Base-by-base conservation (phyloP, 92 coral and sea anemone genomes). In the Phymanthus crucifer region DNA sequence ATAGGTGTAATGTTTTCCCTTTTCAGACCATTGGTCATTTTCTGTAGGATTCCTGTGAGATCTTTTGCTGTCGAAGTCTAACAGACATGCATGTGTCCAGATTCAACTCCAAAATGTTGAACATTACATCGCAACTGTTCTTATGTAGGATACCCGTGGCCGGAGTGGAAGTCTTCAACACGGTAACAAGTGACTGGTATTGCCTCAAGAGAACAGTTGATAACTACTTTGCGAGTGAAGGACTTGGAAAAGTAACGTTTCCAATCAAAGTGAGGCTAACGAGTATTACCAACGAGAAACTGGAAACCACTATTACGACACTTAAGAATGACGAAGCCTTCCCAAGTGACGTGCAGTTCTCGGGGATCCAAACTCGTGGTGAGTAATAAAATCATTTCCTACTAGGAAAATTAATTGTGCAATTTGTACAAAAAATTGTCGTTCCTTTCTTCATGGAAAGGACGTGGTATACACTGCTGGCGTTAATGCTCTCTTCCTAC, bases 191-290 rank as follows among this genome's bases (percentile, higher is more conserved):
- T 35, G 91, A 86, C 21, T 91, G 92, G 92, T 83, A 74, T 73
- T 91, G 96, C 73, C 88, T 91, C 37, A 80, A 75, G 57, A 86
- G 90, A 66, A 91, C 87, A 43, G 33, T 75, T 24, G 88, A 80
- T 40, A 89, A 91, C 82, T 86, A 75, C 85, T 91, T 91, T 33
- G 29, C 92, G 4, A 91, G 83, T 47, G 86, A 81, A 32, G 96
- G 96, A 58, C 87, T 89, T 50, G 93, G 96, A 18, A 81, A 83
- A 26, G 85, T 79, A 2, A 78, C 93, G 3, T 87, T 91, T 31
- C 96, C 96, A 12, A 78, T 86, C 34, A 86, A 86, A 78, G 87
- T 89, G 70, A 87, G 96, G 26, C 83, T 91, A 21, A 91, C 96
- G 11, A 91, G 96, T 65, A 58, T 91, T 34, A 82, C 77, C 68